A percentile compares a stretch with the other conserved stretches of the same genome.
These are phyloP conservation scores for Lonchura striata DNA, from an alignment of 2,113 vertebrate genomes.

Conservation along the genomic window DNA sequence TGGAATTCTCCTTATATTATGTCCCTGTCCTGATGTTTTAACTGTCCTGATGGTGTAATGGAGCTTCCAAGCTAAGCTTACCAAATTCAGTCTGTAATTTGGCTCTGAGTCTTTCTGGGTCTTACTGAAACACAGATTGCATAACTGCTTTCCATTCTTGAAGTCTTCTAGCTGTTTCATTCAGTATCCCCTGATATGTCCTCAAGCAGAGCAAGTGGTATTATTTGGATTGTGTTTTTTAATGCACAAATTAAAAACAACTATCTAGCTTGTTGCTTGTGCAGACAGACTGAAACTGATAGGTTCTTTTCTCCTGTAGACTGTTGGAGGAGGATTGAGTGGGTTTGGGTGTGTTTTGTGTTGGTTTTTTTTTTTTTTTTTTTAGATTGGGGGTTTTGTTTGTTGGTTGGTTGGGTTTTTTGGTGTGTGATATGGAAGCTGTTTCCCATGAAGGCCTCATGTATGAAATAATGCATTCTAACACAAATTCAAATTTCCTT, in stretches of 20 bases:
- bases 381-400: not conserved
- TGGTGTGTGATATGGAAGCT: not conserved
- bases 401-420: not conserved
- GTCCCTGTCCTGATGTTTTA: not conserved
- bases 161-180: not conserved
- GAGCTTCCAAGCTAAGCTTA: not conserved
- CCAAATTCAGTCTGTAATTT: not conserved
- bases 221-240: not conserved
- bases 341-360: not conserved
- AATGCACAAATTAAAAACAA: not conserved
- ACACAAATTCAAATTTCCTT: not conserved
- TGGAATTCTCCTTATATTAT: not conserved
- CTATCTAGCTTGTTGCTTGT: not conserved
- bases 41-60: not conserved
- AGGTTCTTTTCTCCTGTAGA: not conserved
- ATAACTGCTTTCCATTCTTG: not conserved
- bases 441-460: not conserved
- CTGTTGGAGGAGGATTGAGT: not conserved
- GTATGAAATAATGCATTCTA: not conserved
- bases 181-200: not conserved
- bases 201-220: not conserved
- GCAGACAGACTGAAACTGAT: not conserved
- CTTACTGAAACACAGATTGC: not conserved
- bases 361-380: not conserved
- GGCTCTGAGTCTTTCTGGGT: not conserved